Evolutionary conservation across 2,797 vertebrate species (phyloP).

Genomic region (Taenioides sp.): DNA sequence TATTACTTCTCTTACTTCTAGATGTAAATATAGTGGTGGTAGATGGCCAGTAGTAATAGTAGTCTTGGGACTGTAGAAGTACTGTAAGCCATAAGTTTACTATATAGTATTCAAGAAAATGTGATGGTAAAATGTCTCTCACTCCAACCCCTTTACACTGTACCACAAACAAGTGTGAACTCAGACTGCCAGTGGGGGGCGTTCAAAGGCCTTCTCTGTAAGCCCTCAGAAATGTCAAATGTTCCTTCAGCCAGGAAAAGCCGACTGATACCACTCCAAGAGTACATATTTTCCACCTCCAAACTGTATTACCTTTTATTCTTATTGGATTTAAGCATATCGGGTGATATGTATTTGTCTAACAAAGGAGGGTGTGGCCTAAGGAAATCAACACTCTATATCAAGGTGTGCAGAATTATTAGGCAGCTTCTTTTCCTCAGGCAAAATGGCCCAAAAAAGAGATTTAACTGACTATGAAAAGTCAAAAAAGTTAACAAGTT

Average conservation of each 20-base stretch:
- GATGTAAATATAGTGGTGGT: background rate
- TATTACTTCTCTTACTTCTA: background rate
- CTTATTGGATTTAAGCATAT: too few relatives aligned
- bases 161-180: constrained; percentile 25
- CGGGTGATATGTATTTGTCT: too few relatives aligned
- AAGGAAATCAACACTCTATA: too few relatives aligned
- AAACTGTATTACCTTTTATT: too few relatives aligned
- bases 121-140: constrained; percentile 2
- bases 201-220: constrained; percentile 34
- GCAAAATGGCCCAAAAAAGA: too few relatives aligned
- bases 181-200: constrained; percentile 27
- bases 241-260: constrained; percentile 30
- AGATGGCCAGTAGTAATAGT: background rate
- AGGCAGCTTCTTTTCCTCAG: too few relatives aligned
- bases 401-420: too few relatives aligned
- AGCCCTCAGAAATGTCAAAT: constrained; percentile 50
- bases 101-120: background rate
- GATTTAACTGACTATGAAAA: too few relatives aligned
- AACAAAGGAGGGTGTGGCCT: too few relatives aligned
- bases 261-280: constrained; percentile 55
- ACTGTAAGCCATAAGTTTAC: background rate
- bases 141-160: constrained; percentile 7
- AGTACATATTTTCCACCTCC: background rate
- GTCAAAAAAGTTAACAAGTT: too few relatives aligned
- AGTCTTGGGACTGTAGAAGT: background rate